A percentile compares a stretch with the other conserved stretches of the same genome.
Evolutionary conservation across 2,888 invertebrate species (phyloP).

Genomic region (Coelinius sp.): DNA sequence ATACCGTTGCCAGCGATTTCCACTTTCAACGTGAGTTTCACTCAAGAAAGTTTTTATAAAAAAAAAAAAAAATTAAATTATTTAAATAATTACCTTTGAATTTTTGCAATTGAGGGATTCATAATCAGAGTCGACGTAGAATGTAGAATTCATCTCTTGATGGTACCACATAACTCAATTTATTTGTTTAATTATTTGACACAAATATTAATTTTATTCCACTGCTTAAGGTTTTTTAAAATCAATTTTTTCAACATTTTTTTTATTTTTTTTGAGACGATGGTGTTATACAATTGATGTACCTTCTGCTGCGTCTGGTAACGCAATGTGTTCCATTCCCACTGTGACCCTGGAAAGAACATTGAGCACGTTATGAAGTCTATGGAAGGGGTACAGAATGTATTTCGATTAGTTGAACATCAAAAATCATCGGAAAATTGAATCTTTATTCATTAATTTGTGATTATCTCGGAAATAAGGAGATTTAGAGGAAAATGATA

Average conservation of each 20-base stretch:
- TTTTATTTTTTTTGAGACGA: slow-evolving; percentile 11
- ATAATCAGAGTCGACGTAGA: slow-evolving; percentile 60
- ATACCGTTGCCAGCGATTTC: slow-evolving; percentile 16
- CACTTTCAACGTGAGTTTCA: slow-evolving; percentile 12
- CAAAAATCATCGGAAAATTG: too few relatives aligned
- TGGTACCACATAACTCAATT: slow-evolving; percentile 59
- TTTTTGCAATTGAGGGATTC: slow-evolving; percentile 51
- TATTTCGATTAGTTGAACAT: too few relatives aligned
- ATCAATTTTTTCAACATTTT: slow-evolving; percentile 12
- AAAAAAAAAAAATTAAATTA: too few relatives aligned
- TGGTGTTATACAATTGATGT: too few relatives aligned
- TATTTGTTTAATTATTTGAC: not conserved
- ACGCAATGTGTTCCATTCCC: slow-evolving; percentile 49
- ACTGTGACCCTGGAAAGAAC: slow-evolving; percentile 31
- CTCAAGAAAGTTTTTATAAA: too few relatives aligned
- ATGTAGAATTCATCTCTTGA: slow-evolving; percentile 58
- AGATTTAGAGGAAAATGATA: too few relatives aligned
- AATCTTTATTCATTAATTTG: too few relatives aligned
- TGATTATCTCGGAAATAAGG: too few relatives aligned
- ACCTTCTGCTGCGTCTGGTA: slow-evolving; percentile 42
- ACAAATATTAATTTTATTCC: not conserved
- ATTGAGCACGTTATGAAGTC: not conserved
- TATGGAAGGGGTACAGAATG: not conserved
- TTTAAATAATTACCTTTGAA: slow-evolving; percentile 49
- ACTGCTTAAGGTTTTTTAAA: not conserved